Evolutionary conservation across 2,113 vertebrate genomes (phyloP).

Genomic region (Sinocyclocheilus grahami): DNA sequence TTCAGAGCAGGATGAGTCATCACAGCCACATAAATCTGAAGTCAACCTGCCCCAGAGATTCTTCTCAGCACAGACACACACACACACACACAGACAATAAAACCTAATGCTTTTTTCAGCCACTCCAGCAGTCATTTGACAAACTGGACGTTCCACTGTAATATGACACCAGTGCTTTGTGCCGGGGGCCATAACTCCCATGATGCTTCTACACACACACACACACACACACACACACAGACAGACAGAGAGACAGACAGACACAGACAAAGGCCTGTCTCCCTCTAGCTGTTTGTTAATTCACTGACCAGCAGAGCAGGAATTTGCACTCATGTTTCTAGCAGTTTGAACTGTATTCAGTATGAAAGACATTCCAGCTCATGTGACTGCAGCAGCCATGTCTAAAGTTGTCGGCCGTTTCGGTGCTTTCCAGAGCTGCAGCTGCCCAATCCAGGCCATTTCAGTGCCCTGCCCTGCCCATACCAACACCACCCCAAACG

Average conservation of each 20-base stretch:
- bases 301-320: constrained; percentile 39
- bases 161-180: constrained; percentile 47
- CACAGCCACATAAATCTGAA: background rate
- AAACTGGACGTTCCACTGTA: constrained; percentile 31
- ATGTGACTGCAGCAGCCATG: constrained; percentile 50
- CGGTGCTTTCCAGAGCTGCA: constrained; percentile 50
- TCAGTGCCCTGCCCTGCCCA: background rate
- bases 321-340: constrained; percentile 54
- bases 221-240: constrained; percentile 14
- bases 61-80: background rate
- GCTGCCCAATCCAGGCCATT: constrained; percentile 31
- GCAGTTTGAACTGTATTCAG: constrained; percentile 51
- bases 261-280: constrained; percentile 14
- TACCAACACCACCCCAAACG: background rate
- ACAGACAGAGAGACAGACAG: no score
- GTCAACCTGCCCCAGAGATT: constrained; percentile 1
- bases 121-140: constrained; percentile 29
- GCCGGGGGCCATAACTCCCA: background rate
- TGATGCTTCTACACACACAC: constrained; percentile 14
- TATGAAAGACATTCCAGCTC: constrained; percentile 52
- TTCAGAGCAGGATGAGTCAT: constrained; percentile 18
- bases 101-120: constrained; percentile 30
- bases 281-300: constrained; percentile 21
- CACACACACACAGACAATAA: background rate
- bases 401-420: constrained; percentile 46